A percentile compares a stretch with the other conserved stretches of the same genome.
phyloP scores from a whole-genome alignment of 2,888 invertebrate species.

The Spisula subtruncata region DNA sequence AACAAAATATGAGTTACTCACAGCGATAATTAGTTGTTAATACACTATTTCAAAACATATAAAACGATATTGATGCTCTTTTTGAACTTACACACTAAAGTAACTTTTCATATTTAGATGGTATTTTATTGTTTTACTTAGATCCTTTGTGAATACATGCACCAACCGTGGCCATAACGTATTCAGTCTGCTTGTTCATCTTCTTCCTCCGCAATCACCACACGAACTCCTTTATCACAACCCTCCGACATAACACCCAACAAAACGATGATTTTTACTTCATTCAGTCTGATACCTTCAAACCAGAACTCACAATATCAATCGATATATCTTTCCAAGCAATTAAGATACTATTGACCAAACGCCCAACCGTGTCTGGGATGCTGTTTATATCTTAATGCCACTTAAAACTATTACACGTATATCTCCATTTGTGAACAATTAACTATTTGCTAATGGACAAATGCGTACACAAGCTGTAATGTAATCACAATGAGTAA shows the following conservation, averaged over 20 bases:
- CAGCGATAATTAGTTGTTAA: too few species aligned
- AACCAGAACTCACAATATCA: not conserved
- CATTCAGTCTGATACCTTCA: not conserved
- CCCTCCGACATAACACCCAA: not conserved
- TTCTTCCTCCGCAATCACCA: not conserved
- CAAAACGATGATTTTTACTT: not conserved
- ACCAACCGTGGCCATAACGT: not conserved
- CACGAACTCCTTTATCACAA: not conserved
- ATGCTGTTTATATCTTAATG: not conserved
- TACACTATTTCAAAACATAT: too few species aligned
- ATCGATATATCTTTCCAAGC: not conserved
- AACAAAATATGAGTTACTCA: too few species aligned
- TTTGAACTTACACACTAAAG: too few species aligned
- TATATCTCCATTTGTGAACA: slow-evolving; percentile 14
- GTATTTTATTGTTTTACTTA: too few species aligned
- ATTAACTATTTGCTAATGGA: not conserved
- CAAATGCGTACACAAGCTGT: not conserved
- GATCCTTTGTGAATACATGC: not conserved
- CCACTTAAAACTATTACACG: slow-evolving; percentile 17
- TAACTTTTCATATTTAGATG: too few species aligned
- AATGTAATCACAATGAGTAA: slow-evolving; percentile 3
- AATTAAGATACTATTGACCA: not conserved
- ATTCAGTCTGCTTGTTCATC: not conserved
- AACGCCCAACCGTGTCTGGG: not conserved
- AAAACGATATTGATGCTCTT: too few species aligned